Evolutionary conservation across 2,113 vertebrate genomes (phyloP).

Genomic region (Hucho hucho): DNA sequence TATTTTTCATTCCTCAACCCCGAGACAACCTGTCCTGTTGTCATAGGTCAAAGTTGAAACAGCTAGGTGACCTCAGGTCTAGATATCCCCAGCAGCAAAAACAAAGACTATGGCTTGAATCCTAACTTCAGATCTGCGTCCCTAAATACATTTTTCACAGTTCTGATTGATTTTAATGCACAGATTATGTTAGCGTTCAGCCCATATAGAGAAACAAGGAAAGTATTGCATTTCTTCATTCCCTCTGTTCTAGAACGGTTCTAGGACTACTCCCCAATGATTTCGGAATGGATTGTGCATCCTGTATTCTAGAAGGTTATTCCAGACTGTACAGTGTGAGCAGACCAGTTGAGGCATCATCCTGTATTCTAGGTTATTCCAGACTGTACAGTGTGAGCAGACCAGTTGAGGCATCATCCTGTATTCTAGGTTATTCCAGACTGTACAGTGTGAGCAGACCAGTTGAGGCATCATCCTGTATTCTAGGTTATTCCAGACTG

Average conservation of each 20-base stretch:
- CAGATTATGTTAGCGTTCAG: too few species aligned
- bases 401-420: slow-evolving; percentile 12
- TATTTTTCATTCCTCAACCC: slow-evolving; percentile 43
- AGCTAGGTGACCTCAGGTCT: neutral
- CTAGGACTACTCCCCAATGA: slow-evolving; percentile 1
- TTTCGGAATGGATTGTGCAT: slow-evolving; percentile 13
- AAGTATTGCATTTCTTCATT: neutral
- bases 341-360: slow-evolving; percentile 12
- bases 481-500: slow-evolving; percentile 32
- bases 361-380: slow-evolving; percentile 33
- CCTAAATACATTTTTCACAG: too few species aligned
- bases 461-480: slow-evolving; percentile 3
- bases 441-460: slow-evolving; percentile 17
- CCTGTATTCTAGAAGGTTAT: slow-evolving; percentile 46
- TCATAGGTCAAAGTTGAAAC: slow-evolving; percentile 26
- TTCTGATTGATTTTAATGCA: too few species aligned
- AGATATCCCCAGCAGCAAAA: neutral
- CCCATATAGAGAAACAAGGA: too few species aligned
- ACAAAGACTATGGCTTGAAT: neutral
- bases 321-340: slow-evolving; percentile 8
- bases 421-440: slow-evolving; percentile 34
- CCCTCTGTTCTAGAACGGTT: neutral
- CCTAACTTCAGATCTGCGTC: too few species aligned
- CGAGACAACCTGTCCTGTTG: slow-evolving; percentile 30
- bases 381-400: slow-evolving; percentile 1